Evolutionary conservation across 2,797 vertebrate genomes (phyloP).

Genomic region (Tragelaphus oryx): DNA sequence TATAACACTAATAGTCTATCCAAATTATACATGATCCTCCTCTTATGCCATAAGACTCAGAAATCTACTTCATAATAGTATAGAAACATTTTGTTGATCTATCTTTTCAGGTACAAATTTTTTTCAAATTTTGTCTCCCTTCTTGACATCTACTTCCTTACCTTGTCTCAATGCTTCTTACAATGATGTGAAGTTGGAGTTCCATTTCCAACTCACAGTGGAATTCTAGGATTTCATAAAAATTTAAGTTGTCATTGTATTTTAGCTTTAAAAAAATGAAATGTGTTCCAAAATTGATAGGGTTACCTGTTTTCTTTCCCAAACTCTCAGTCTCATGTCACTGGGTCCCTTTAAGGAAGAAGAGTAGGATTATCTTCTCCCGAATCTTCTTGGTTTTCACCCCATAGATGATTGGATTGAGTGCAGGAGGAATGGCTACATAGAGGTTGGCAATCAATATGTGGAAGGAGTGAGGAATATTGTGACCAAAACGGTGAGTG

Average conservation of each 20-base stretch:
- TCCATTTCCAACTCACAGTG: neutral
- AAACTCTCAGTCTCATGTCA: neutral
- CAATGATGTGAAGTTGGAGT: neutral
- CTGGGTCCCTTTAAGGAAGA: neutral
- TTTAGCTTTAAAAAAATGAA: neutral
- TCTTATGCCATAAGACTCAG: neutral
- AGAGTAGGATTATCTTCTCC: slow-evolving; percentile 1
- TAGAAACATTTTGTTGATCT: neutral
- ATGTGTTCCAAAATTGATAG: neutral
- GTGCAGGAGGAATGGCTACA: slow-evolving; percentile 39
- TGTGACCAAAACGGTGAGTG: slow-evolving; percentile 44
- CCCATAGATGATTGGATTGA: slow-evolving; percentile 62
- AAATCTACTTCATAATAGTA: neutral
- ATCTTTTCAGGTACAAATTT: neutral
- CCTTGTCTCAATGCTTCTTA: neutral
- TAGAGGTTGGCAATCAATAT: slow-evolving; percentile 58
- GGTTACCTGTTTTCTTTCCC: neutral
- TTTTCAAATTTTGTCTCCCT: neutral
- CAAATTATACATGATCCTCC: neutral
- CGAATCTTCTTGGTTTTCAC: slow-evolving; percentile 55
- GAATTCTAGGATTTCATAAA: neutral
- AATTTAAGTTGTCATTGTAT: neutral
- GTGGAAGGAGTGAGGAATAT: slow-evolving; percentile 43
- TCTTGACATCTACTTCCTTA: neutral
- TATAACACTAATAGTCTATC: neutral